Evolutionary conservation across 53 echinoderm and acorn worm species (phyloP), one percentile per base, ranked within the genome.

Genomic region (Paracentrotus lividus): DNA sequence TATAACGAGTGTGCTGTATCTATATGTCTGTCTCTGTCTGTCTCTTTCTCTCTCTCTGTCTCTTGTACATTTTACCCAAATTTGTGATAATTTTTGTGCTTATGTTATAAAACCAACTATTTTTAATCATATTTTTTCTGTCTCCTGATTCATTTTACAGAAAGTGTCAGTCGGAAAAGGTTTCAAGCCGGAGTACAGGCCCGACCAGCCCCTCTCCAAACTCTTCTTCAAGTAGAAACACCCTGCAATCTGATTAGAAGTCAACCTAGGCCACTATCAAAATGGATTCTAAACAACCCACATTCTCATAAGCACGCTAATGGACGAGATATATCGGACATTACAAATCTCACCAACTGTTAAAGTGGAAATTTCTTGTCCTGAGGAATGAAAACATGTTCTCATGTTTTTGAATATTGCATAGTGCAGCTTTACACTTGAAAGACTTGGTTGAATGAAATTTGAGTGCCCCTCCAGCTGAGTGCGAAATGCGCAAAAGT

Each of bases 121-220:
- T 44, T 77, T 23, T 5, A 5, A 5, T 23, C 78, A 40, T 43
- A 14, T 42, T 36, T 18, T 6, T 4, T 72, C 72, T 26, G 23
- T 81, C 47, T 81, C n/a, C 0, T 81, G 6, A 42, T 42, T 81
- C 81, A 45, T n/a, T 27, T n/a, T 32, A 57, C 58, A 77, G 92
- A 92, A 92, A 9, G 59, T 58, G 43, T 92, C 92, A 14, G 42
- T 78, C 42, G 78, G 81, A 20, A 92, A 92, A 77, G 92, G 92
- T 32, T 92, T 23, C 42, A 53, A 21, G 3, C 77, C 56, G 44
- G 81, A 36, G 12, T 92, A 38, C 24, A 77, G 42, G 36, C 92
- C 92, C 2, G 81, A 92, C 57, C 92, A 92, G 61, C 92, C 92
- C 43, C n/a, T 92, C 23, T 92, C 92, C 77, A 92, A 92, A 59